Evolutionary conservation across 2,113 vertebrate species (phyloP).

Genomic region (Ovis canadensis): DNA sequence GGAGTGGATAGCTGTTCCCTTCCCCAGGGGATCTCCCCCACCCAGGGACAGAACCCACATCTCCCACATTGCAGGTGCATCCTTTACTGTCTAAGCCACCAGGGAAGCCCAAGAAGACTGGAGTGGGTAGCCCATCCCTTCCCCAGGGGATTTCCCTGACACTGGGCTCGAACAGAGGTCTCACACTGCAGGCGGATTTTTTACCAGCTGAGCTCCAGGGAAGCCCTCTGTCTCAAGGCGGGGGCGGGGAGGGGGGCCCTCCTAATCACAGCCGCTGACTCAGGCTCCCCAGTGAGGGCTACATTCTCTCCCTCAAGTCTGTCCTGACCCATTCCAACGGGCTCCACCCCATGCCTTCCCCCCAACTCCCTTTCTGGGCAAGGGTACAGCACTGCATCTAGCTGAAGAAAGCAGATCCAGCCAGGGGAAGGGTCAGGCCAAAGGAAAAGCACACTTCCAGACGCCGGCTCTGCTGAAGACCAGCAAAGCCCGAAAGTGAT

Average conservation of each 20-base stretch:
- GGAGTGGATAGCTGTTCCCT: background rate
- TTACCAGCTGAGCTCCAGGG: background rate
- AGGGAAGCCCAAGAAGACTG: background rate
- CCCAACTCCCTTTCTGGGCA: background rate
- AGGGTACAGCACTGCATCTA: background rate
- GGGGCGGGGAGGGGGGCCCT: background rate
- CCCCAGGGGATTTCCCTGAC: background rate
- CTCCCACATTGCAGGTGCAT: background rate
- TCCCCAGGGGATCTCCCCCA: background rate
- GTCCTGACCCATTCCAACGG: background rate
- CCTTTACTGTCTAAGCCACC: background rate
- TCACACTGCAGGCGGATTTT: background rate
- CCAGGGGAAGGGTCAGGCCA: background rate
- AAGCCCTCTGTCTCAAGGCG: background rate
- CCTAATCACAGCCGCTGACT: background rate
- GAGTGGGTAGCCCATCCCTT: background rate
- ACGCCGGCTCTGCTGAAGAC: background rate
- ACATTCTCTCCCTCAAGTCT: background rate
- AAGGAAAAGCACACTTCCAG: background rate
- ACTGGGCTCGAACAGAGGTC: background rate
- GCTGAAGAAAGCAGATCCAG: background rate
- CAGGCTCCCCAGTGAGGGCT: background rate
- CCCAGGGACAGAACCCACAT: background rate
- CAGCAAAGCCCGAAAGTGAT: background rate
- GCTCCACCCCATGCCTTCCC: background rate